These are phyloP conservation scores for Brachionus paranguensis DNA, from an alignment of 1,140 invertebrate species.

Conservation along the genomic window DNA sequence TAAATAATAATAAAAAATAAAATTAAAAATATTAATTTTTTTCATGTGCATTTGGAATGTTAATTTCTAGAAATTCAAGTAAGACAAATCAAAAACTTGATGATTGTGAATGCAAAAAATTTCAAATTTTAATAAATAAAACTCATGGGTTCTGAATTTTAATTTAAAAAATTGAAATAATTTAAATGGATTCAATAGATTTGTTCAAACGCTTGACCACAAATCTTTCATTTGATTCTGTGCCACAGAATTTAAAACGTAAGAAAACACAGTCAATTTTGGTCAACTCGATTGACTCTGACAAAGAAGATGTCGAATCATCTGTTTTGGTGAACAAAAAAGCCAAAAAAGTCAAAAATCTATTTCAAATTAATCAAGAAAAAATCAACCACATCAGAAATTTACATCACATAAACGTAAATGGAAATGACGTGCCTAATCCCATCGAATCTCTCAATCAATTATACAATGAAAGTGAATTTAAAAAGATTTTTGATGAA, in stretches of 20 bases:
- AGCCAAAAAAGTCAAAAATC: neutral
- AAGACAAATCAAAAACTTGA: neutral
- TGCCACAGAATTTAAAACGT: neutral
- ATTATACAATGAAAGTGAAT: slow-evolving; percentile 54
- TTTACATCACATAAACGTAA: slow-evolving; percentile 13
- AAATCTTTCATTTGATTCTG: slow-evolving; percentile 30
- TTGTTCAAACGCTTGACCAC: slow-evolving; percentile 22
- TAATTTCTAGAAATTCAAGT: neutral
- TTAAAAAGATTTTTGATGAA: slow-evolving; percentile 42
- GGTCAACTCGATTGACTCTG: neutral
- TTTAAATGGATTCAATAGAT: slow-evolving; percentile 19
- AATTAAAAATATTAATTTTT: no score
- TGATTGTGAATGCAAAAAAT: neutral
- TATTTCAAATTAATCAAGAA: slow-evolving; percentile 28
- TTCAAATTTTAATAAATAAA: neutral
- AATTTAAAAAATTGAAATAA: neutral
- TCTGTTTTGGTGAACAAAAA: neutral
- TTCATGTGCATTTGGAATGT: neutral
- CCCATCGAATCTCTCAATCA: slow-evolving; percentile 67
- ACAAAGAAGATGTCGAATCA: neutral
- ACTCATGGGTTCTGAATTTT: neutral
- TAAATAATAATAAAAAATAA: no score
- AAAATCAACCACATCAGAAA: slow-evolving; percentile 15
- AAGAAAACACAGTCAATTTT: neutral
- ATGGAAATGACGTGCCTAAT: slow-evolving; percentile 67